phyloP scores from a whole-genome alignment of 2,888 invertebrate genomes.

The Colletes collaris region DNA sequence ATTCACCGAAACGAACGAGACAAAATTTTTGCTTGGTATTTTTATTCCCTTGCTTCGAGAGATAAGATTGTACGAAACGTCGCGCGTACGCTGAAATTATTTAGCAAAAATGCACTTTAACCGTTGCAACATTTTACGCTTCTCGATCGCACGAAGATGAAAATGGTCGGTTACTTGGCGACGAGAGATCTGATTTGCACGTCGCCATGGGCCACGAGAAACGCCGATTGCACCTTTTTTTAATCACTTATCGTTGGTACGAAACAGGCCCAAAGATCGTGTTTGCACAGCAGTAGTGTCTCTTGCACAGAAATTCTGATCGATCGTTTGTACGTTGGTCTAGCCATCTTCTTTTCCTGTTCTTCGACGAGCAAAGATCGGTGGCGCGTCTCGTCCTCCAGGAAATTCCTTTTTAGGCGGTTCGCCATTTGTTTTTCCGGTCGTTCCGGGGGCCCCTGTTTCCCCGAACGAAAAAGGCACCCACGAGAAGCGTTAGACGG shows the following conservation, averaged over 20 bases:
- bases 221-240: conserved; percentile 2
- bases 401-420: conserved; percentile 34
- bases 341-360: too few species aligned
- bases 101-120: not conserved
- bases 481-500: conserved; percentile 6
- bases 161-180: not conserved
- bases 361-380: too few species aligned
- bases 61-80: not conserved
- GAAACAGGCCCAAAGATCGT: too few species aligned
- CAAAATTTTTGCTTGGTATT: not conserved
- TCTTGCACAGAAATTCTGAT: too few species aligned
- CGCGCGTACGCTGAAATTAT: not conserved
- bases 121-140: not conserved
- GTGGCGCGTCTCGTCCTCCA: too few species aligned
- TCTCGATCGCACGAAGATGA: not conserved
- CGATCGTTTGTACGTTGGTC: too few species aligned
- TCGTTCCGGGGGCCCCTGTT: conserved; percentile 20
- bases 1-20: not conserved
- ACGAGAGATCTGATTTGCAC: conserved; percentile 38
- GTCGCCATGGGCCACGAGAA: conserved; percentile 14
- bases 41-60: not conserved
- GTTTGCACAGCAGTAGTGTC: too few species aligned
- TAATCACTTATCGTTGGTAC: too few species aligned
- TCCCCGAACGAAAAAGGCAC: conserved; percentile 27
- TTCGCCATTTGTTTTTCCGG: conserved; percentile 58